phyloP scores from a whole-genome alignment of 2,113 vertebrate species.

The Bothrops jararaca region DNA sequence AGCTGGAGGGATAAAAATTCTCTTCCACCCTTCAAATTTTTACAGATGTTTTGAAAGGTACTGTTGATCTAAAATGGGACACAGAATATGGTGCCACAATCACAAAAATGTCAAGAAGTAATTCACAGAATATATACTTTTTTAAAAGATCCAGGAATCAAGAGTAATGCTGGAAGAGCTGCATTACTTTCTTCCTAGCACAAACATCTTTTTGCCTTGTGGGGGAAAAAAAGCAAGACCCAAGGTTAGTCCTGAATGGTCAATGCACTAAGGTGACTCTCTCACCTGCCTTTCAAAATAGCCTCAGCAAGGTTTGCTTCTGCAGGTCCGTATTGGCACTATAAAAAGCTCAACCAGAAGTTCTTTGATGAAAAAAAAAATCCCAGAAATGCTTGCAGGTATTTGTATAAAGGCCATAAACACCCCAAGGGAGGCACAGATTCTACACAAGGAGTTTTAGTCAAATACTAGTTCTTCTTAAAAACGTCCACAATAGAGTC shows the following conservation, averaged over 20 bases:
- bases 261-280: neutral
- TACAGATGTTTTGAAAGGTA: neutral
- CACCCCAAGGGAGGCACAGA: accelerated
- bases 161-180: neutral
- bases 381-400: neutral
- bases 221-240: neutral
- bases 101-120: neutral
- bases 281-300: neutral
- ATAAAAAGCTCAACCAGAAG: neutral
- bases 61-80: neutral
- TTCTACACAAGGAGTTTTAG: neutral
- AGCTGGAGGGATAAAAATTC: neutral
- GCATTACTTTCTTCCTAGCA: neutral
- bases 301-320: neutral
- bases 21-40: neutral
- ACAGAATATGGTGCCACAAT: neutral
- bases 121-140: neutral
- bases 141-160: neutral
- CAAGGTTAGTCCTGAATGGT: neutral
- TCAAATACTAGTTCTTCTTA: neutral
- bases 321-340: neutral
- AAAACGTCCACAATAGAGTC: neutral
- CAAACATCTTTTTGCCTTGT: neutral
- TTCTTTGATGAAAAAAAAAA: neutral
- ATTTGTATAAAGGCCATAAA: neutral